Evolutionary conservation across 1,140 invertebrate species (phyloP).

Genomic region (Aphis craccivora): DNA sequence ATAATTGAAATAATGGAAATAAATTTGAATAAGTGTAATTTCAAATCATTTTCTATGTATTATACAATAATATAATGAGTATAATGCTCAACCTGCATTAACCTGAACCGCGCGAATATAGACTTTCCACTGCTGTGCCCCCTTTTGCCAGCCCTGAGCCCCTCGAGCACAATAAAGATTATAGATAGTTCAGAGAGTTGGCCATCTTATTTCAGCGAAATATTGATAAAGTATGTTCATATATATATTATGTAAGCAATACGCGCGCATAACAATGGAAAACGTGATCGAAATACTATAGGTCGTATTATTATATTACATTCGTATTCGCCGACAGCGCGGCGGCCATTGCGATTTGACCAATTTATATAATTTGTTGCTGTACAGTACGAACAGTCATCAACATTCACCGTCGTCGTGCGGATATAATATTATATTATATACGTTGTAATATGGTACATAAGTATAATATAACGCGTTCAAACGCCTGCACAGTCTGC

Average conservation of each 20-base stretch:
- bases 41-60: no score
- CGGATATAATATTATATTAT: not conserved
- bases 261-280: not conserved
- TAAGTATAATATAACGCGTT: not conserved
- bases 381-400: not conserved
- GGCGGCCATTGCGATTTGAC: not conserved
- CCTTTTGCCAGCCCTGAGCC: not conserved
- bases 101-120: no score
- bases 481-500: not conserved
- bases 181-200: not conserved
- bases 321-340: not conserved
- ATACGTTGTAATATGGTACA: not conserved
- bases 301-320: conserved; percentile 21
- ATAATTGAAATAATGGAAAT: no score
- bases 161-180: not conserved
- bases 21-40: no score
- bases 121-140: not conserved
- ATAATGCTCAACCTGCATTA: no score
- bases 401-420: not conserved
- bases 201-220: not conserved
- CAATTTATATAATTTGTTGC: not conserved
- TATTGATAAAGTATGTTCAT: not conserved
- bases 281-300: conserved; percentile 28
- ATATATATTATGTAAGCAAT: not conserved
- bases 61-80: no score